Base-by-base conservation (phyloP, 2,797 vertebrate species). In the Danio aesculapii region DNA sequence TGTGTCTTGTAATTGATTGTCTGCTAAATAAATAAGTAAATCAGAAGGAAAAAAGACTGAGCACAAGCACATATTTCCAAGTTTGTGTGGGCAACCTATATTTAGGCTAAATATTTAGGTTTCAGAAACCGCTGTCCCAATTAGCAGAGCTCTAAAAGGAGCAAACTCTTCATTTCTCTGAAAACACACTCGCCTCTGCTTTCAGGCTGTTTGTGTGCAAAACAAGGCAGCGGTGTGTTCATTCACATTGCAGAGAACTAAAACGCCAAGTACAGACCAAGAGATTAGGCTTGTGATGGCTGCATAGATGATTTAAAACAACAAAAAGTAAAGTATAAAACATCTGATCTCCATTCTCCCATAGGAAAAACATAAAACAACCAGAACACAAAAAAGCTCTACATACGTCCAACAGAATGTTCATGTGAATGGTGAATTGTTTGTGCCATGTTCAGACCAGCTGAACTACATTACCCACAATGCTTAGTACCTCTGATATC, bases 361-460 rank as follows among this genome's bases (percentile, higher is more conserved):
- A 55, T 10, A 7, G 5, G 3, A 30, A 8, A 57, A 30, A 46
- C 19, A 1, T 6, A 0, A 14, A 30, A 30, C 30, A 30, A 30
- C 4, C 6, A 11, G 46, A 8, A 44, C 17, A 21, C 10, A 17
- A 8, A 3, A 9, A n/a, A 55, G 17, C 3, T 30, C 30, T 30
- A 30, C 61, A 68, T 62, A 61, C 41, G 17, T 55, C 17, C 14
- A 6, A 53, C 21, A 43, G n/a, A 11, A 8, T 50, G 17, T 21
- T 50, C 13, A 13, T 3, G 16, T 69, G 21, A 43, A n/a, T 14
- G 0, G 6, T 14, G 16, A 47, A 8, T 16, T 9, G n/a, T 44
- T 41, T 11, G 41, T 58, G 9, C 12, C 11, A 41, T 52, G 72
- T 84, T 69, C 86, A 87, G 81, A 75, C 84, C 86, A 77, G 86